A percentile compares a stretch with the other conserved stretches of the same genome.
Evolutionary conservation across 2,113 vertebrate genomes (phyloP).

Genomic region (Eubucco bourcierii): DNA sequence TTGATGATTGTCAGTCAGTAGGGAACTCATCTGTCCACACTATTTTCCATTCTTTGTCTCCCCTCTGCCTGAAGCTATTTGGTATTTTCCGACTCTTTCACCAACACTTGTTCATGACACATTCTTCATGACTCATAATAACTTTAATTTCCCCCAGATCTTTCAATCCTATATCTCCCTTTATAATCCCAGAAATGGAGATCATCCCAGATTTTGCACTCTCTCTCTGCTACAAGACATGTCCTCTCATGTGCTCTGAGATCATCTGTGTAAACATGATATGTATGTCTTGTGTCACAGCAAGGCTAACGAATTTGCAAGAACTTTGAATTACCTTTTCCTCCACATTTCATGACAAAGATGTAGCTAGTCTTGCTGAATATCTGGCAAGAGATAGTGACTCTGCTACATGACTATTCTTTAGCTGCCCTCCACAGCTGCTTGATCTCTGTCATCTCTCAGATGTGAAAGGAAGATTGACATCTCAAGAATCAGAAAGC

Average conservation of each 20-base stretch:
- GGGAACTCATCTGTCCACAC: not conserved
- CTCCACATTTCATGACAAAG: not conserved
- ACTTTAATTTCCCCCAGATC: not conserved
- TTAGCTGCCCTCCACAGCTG: not conserved
- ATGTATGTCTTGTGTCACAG: not conserved
- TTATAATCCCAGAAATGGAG: not conserved
- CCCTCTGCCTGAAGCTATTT: not conserved
- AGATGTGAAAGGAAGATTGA: not conserved
- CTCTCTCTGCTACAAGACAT: not conserved
- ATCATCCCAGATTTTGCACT: not conserved
- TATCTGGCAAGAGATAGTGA: not conserved
- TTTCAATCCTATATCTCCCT: not conserved
- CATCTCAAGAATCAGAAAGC: not conserved
- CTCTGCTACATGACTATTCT: not conserved
- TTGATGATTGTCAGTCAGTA: not conserved
- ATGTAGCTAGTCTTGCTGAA: not conserved
- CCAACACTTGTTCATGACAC: not conserved
- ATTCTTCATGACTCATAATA: not conserved
- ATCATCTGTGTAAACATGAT: not conserved
- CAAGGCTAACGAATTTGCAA: not conserved
- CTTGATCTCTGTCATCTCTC: not conserved
- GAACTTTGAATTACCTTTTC: not conserved
- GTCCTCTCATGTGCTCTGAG: not conserved
- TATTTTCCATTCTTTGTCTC: not conserved
- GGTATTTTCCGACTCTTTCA: not conserved